A percentile compares a stretch with the other conserved stretches of the same genome.
These are phyloP conservation scores for Erinaceus europaeus DNA, from an alignment of 2,113 vertebrate species.

Conservation along the genomic window DNA sequence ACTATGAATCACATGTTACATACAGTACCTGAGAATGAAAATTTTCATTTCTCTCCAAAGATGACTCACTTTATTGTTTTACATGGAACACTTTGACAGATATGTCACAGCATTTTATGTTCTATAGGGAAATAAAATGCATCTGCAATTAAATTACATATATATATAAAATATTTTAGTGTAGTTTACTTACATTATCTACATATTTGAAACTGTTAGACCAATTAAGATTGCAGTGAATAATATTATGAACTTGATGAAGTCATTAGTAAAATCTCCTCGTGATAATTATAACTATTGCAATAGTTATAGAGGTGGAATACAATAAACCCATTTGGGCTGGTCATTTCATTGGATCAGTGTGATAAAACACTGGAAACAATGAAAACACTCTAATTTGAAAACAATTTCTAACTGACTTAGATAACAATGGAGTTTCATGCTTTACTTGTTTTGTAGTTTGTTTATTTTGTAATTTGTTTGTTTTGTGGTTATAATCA, in stretches of 20 bases:
- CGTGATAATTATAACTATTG: not conserved
- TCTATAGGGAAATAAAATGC: slow-evolving; percentile 4
- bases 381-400: not conserved
- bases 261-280: not conserved
- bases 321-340: too few species aligned
- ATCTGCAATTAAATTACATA: not conserved
- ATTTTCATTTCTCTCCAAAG: slow-evolving; percentile 41
- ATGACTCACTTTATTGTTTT: slow-evolving; percentile 50
- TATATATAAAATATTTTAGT: not conserved
- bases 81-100: slow-evolving; percentile 27
- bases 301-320: too few species aligned
- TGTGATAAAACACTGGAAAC: not conserved
- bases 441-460: too few species aligned
- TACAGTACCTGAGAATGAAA: slow-evolving; percentile 33
- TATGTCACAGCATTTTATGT: slow-evolving; percentile 19
- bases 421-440: not conserved
- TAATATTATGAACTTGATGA: not conserved
- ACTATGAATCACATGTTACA: slow-evolving; percentile 36
- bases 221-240: not conserved
- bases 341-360: not conserved
- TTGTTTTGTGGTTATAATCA: too few species aligned
- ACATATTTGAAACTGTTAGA: slow-evolving; percentile 24
- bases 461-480: too few species aligned
- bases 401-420: not conserved
- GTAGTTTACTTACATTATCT: not conserved